phyloP scores from a whole-genome alignment of 2,113 vertebrate genomes.

The Leuciscus idus region DNA sequence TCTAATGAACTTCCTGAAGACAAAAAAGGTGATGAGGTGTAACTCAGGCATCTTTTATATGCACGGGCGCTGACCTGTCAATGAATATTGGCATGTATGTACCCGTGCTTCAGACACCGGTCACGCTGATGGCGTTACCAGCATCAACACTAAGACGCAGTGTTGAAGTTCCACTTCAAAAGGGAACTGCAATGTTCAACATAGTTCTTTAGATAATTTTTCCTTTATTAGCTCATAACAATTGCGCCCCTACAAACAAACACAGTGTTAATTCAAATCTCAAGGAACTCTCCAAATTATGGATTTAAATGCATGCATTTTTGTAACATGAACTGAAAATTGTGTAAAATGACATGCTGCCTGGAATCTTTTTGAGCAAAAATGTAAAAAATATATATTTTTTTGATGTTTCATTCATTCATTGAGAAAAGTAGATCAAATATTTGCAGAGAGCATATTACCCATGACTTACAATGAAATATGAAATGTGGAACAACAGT shows the following conservation, averaged over 20 bases:
- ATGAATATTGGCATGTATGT: too few relatives aligned
- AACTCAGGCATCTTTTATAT: too few relatives aligned
- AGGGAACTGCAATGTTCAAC: background rate
- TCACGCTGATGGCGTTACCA: too few relatives aligned
- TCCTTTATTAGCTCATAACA: background rate
- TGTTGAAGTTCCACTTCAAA: too few relatives aligned
- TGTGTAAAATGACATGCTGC: background rate
- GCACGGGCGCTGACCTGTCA: too few relatives aligned
- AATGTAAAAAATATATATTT: background rate
- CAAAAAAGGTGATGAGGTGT: too few relatives aligned
- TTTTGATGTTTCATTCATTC: background rate
- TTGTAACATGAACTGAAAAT: background rate
- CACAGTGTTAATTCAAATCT: background rate
- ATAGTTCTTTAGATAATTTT: background rate
- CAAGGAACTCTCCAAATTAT: background rate
- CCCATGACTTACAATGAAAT: background rate
- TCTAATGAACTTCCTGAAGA: too few relatives aligned
- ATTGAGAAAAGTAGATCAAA: background rate
- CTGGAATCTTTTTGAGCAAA: background rate
- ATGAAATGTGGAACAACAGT: background rate
- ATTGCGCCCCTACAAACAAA: background rate
- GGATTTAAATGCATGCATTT: background rate
- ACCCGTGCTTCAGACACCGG: too few relatives aligned
- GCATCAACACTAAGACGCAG: too few relatives aligned
- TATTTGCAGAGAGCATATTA: background rate